These are phyloP conservation scores for Tetranychus urticae DNA, from an alignment of 1,140 invertebrate genomes.

Conservation along the genomic window DNA sequence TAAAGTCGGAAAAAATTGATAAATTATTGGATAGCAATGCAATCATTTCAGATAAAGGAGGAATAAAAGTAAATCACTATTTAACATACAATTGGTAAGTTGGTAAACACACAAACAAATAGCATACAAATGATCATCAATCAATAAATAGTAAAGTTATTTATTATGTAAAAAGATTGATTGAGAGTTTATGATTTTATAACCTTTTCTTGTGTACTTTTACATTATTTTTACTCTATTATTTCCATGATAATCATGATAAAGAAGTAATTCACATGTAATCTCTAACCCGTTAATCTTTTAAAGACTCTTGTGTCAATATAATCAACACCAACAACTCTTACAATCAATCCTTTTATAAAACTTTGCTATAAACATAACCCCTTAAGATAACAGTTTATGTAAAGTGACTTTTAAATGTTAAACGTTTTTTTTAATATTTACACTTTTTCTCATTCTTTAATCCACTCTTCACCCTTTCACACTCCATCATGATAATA, in stretches of 20 bases:
- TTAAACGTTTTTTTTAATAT: neutral
- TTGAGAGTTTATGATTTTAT: no score
- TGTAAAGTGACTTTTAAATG: neutral
- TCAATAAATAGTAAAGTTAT: slow-evolving; percentile 12
- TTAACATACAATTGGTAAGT: slow-evolving; percentile 59
- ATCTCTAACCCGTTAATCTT: neutral
- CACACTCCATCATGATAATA: no score
- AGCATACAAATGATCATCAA: neutral
- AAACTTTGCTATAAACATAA: no score
- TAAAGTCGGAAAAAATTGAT: no score
- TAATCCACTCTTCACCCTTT: no score
- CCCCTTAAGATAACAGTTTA: no score
- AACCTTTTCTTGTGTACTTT: neutral
- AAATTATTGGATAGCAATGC: neutral
- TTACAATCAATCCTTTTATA: no score
- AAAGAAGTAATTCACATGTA: neutral
- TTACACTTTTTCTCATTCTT: neutral
- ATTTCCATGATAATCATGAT: neutral
- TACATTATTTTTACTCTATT: neutral
- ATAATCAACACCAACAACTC: neutral
- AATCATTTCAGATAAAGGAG: slow-evolving; percentile 45
- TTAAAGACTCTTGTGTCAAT: slow-evolving; percentile 1
- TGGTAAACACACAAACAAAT: no score
- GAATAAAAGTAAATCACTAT: slow-evolving; percentile 49
- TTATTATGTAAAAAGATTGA: no score